A percentile compares a stretch with the other conserved stretches of the same genome.
Evolutionary conservation across 2,888 invertebrate genomes (phyloP).

Genomic region (Diogma glabrata): DNA sequence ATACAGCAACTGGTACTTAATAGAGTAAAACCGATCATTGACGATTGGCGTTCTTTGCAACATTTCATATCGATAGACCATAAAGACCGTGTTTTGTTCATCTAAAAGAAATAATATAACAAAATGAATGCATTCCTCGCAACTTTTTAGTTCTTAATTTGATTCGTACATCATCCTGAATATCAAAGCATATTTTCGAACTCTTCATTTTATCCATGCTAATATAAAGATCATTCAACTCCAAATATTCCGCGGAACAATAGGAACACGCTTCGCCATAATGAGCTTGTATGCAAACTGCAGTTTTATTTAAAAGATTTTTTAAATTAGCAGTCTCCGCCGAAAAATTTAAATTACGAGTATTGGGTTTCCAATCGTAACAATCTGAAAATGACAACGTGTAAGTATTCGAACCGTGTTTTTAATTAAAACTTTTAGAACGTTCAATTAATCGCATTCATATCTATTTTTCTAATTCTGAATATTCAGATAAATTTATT

Average conservation of each 20-base stretch:
- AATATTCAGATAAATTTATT: too few species aligned
- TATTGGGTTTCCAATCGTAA: slow-evolving; percentile 1
- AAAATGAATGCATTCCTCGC: not conserved
- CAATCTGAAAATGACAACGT: slow-evolving; percentile 1
- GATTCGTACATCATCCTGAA: not conserved
- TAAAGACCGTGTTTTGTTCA: slow-evolving; percentile 15
- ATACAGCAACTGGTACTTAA: not conserved
- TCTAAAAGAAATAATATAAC: slow-evolving; percentile 10
- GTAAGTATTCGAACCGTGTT: too few species aligned
- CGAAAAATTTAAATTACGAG: not conserved
- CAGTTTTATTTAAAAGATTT: not conserved
- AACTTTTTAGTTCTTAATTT: not conserved
- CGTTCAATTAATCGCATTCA: too few species aligned
- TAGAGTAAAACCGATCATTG: not conserved
- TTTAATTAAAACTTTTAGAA: too few species aligned
- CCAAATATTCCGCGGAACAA: not conserved
- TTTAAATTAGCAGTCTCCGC: not conserved
- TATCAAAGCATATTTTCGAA: slow-evolving; percentile 8
- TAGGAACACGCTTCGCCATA: not conserved
- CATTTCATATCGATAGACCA: slow-evolving; percentile 17
- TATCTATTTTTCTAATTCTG: too few species aligned
- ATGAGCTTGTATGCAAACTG: not conserved
- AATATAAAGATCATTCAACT: slow-evolving; percentile 2
- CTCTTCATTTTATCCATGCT: slow-evolving; percentile 1
- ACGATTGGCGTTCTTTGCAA: slow-evolving; percentile 10